Evolutionary conservation across 64 coral and sea anemone species (phyloP).

Genomic region (Actinia tenebrosa): DNA sequence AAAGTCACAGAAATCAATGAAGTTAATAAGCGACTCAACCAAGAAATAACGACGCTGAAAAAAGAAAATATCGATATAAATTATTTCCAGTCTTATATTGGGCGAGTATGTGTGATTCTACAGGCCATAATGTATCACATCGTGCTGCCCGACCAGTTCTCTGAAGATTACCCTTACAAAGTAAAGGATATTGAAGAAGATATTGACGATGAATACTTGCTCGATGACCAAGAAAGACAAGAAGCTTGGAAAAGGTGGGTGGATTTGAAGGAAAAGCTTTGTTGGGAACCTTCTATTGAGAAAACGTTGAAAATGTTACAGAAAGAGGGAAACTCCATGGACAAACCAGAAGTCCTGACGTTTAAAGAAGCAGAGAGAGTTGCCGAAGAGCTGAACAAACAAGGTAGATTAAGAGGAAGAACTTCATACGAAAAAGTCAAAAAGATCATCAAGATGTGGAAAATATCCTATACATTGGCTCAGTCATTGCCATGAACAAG

Average conservation of each 20-base stretch:
- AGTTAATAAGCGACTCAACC: no score
- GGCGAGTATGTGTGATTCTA: not conserved
- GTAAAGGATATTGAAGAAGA: not conserved
- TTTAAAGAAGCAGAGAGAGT: not conserved
- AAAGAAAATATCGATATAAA: no score
- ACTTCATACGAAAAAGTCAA: not conserved
- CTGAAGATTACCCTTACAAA: not conserved
- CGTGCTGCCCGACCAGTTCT: not conserved
- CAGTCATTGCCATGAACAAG: no score
- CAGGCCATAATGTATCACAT: not conserved
- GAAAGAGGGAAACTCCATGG: not conserved
- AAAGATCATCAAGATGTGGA: not conserved
- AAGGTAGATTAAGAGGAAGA: not conserved
- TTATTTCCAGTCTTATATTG: not conserved
- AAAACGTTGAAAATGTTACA: not conserved
- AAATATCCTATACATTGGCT: not conserved
- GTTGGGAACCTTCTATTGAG: not conserved
- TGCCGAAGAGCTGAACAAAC: not conserved
- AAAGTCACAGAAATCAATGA: not conserved
- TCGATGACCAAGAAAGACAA: not conserved
- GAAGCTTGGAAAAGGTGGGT: not conserved
- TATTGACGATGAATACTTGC: not conserved
- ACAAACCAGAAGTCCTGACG: not conserved
- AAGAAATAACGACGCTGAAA: no score
- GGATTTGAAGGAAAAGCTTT: not conserved